A percentile compares a stretch with the other conserved stretches of the same genome.
Conservation (phyloP, 2,797 vertebrate species). For the Typhlichthys subterraneus region DNA sequence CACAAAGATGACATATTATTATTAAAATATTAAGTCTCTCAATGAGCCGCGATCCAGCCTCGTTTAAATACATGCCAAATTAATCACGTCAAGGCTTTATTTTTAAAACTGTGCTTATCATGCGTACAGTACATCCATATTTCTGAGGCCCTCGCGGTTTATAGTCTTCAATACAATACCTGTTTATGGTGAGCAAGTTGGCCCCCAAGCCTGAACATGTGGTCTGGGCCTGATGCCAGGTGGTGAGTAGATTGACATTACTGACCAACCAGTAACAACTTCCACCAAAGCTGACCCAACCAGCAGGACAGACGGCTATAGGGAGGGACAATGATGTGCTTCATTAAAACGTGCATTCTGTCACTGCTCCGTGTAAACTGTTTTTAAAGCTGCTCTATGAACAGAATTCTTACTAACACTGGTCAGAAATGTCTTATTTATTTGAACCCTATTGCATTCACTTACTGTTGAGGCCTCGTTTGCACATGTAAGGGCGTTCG, state of each 20-base stretch:
- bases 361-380: not conserved
- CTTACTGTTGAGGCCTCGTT: slow-evolving; percentile 79
- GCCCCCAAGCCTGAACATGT: slow-evolving; percentile 58
- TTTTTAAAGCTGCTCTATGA: too few species aligned
- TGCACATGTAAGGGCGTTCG: slow-evolving; percentile 81
- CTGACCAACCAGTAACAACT: slow-evolving; percentile 81
- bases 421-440: not conserved
- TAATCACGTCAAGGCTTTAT: too few species aligned
- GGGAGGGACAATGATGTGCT: not conserved
- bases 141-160: too few species aligned
- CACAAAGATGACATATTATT: slow-evolving; percentile 3
- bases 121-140: not conserved
- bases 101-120: too few species aligned
- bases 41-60: too few species aligned
- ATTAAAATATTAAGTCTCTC: not conserved
- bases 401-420: too few species aligned
- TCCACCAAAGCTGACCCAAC: slow-evolving; percentile 77
- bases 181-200: slow-evolving; percentile 76
- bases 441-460: slow-evolving; percentile 43
- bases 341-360: not conserved
- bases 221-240: slow-evolving; percentile 74
- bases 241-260: slow-evolving; percentile 74
- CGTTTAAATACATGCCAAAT: too few species aligned
- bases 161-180: slow-evolving; percentile 44
- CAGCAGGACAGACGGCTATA: slow-evolving; percentile 76